A percentile compares a stretch with the other conserved stretches of the same genome.
Conservation (phyloP, 2,797 vertebrate species). For the Lemur catta region DNA sequence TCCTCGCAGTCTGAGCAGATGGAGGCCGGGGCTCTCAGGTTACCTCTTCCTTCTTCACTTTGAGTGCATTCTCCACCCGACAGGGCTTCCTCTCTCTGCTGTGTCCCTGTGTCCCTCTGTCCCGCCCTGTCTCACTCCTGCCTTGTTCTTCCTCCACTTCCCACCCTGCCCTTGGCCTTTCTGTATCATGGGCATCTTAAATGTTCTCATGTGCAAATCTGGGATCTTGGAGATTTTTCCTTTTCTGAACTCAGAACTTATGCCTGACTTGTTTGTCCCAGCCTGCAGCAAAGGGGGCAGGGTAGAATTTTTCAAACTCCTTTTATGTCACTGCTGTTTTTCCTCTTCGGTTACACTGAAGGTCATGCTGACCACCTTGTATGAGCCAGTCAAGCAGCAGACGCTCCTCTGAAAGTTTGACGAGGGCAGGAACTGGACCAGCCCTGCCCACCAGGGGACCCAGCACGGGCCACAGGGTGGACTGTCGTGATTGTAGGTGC, state of each 20-base stretch:
- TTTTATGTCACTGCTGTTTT: rapidly evolving
- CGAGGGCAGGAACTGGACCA: neutral
- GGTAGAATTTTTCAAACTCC: neutral
- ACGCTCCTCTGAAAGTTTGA: neutral
- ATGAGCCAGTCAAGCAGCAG: neutral
- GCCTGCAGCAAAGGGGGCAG: neutral
- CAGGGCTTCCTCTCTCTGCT: conserved; percentile 28
- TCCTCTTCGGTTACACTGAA: rapidly evolving
- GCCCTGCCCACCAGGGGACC: rapidly evolving
- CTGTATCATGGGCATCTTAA: neutral
- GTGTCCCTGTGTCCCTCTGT: neutral
- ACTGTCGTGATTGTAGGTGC: rapidly evolving
- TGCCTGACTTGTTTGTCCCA: neutral
- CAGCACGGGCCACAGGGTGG: rapidly evolving
- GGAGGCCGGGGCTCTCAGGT: conserved; percentile 75
- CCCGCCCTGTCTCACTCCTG: neutral
- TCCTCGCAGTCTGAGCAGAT: conserved; percentile 80
- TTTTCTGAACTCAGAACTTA: neutral
- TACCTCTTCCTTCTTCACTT: conserved; percentile 66
- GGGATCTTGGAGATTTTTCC: neutral
- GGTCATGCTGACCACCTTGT: rapidly evolving
- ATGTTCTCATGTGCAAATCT: neutral
- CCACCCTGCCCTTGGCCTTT: too few species aligned
- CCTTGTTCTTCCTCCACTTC: neutral
- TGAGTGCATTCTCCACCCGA: conserved; percentile 30